phyloP scores from a whole-genome alignment of 92 coral and sea anemone species.

The Zoanthus solanderi region DNA sequence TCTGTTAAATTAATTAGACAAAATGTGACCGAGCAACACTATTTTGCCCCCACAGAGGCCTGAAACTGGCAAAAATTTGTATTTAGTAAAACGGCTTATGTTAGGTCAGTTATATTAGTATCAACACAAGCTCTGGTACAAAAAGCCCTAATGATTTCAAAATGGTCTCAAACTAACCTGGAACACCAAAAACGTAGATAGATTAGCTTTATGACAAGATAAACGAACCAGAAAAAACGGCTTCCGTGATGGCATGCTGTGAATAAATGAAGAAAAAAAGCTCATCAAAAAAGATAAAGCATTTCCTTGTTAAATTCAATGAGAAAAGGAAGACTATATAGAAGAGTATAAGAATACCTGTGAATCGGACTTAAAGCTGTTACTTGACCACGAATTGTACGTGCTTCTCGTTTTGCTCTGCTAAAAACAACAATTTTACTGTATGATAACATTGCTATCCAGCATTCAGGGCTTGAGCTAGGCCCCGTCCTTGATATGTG shows the following conservation, averaged over 20 bases:
- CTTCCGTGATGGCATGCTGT: conserved; percentile 11
- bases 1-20: too few relatives aligned
- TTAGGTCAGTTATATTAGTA: too few relatives aligned
- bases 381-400: background rate
- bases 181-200: conserved; percentile 19
- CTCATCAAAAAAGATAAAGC: background rate
- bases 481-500: too few relatives aligned
- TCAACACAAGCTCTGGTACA: background rate
- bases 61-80: too few relatives aligned
- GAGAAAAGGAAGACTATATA: background rate
- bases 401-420: background rate
- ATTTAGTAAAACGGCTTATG: too few relatives aligned
- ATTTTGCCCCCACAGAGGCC: too few relatives aligned
- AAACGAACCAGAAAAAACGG: conserved; percentile 30
- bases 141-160: background rate
- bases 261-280: background rate
- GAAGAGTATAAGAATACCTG: background rate
- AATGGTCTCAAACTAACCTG: conserved; percentile 10
- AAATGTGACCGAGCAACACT: too few relatives aligned
- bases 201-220: conserved; percentile 9
- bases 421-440: background rate
- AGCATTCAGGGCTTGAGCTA: too few relatives aligned
- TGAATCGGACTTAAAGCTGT: conserved; percentile 25
- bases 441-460: background rate
- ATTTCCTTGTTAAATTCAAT: background rate